These are phyloP conservation scores for Lydus trimaculatus DNA, from an alignment of 2,888 invertebrate species.

Conservation along the genomic window DNA sequence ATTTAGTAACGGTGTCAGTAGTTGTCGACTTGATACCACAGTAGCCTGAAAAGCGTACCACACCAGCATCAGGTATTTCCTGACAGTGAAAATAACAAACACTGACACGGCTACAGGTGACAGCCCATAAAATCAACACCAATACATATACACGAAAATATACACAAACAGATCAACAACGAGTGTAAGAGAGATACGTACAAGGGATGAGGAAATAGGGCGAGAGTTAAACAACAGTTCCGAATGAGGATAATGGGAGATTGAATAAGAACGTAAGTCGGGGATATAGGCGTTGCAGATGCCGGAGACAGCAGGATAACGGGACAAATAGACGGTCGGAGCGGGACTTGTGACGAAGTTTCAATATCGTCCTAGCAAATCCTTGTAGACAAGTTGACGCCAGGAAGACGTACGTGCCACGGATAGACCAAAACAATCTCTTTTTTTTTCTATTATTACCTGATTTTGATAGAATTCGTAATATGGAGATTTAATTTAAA, in stretches of 20 bases:
- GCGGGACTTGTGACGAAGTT: constrained; percentile 35
- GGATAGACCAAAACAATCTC: neutral
- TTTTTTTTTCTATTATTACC: neutral
- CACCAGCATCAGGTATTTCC: constrained; percentile 24
- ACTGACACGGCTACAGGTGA: constrained; percentile 54
- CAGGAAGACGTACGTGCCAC: neutral
- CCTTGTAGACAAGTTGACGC: constrained; percentile 31
- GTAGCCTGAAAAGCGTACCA: neutral
- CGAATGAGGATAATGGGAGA: constrained; percentile 56
- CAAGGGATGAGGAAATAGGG: constrained; percentile 4
- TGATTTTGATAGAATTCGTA: neutral
- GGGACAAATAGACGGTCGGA: constrained; percentile 49
- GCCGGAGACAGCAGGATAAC: constrained; percentile 47
- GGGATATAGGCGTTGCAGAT: constrained; percentile 37
- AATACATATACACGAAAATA: neutral
- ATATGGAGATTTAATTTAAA: neutral
- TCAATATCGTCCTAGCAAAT: constrained; percentile 31
- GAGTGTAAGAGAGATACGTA: neutral
- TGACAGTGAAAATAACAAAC: constrained; percentile 48
- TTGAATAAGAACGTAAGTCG: constrained; percentile 55
- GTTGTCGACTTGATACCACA: neutral
- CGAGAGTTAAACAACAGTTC: constrained; percentile 17
- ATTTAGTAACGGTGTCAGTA: neutral
- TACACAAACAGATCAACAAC: neutral
- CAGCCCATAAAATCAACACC: constrained; percentile 55